Conservation (phyloP, 2,797 vertebrate genomes). For the Dryobates pubescens region DNA sequence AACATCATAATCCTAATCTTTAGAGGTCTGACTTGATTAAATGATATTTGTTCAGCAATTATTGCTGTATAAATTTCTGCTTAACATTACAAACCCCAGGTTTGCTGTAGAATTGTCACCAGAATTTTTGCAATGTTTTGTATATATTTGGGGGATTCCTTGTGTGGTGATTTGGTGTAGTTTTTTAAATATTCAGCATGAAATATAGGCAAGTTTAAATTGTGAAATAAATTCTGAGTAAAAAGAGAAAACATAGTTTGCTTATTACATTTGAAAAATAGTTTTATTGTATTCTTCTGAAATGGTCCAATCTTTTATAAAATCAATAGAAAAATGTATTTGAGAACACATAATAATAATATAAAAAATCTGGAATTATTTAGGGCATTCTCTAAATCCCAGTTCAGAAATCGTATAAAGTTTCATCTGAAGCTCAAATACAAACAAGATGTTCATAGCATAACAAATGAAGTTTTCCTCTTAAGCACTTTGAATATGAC, state of each 20-base stretch:
- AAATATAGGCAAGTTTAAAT: neutral
- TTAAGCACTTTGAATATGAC: neutral
- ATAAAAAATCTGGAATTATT: neutral
- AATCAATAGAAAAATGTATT: neutral
- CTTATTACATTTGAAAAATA: neutral
- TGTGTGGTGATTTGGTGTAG: neutral
- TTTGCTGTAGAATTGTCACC: fast-evolving
- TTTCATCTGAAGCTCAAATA: neutral
- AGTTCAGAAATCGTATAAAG: neutral
- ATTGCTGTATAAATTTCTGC: neutral
- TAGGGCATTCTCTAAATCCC: neutral
- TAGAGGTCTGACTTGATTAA: neutral
- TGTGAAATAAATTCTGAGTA: neutral
- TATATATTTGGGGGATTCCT: fast-evolving
- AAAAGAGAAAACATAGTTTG: neutral
- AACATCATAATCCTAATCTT: neutral
- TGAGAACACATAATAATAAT: neutral
- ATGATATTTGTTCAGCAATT: neutral
- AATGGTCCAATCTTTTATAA: neutral
- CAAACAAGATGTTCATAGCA: neutral
- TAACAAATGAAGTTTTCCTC: neutral
- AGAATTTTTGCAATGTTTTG: neutral
- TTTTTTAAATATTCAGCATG: neutral
- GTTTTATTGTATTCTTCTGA: neutral
- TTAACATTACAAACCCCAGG: neutral